Conservation (phyloP, 2,113 vertebrate genomes). For the Turdus rufiventris region DNA sequence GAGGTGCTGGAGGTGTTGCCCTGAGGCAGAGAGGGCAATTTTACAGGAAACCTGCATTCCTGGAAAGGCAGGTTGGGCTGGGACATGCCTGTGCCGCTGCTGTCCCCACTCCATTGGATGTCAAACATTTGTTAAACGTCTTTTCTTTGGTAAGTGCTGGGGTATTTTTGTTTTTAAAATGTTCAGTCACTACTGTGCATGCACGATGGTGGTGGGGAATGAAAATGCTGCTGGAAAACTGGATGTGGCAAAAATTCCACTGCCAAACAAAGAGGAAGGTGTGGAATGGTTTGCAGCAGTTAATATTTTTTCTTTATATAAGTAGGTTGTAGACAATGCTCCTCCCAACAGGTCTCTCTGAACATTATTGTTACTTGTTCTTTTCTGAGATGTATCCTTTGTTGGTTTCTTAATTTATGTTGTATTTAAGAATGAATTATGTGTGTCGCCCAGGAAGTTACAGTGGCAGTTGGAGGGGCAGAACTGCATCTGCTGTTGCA, state of each 20-base stretch:
- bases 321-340: background rate
- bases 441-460: background rate
- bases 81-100: background rate
- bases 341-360: background rate
- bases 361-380: background rate
- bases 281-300: background rate
- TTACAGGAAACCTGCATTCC: slow-evolving; percentile 21
- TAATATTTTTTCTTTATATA: background rate
- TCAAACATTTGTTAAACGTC: background rate
- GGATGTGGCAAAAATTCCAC: background rate
- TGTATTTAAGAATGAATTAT: background rate
- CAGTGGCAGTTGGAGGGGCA: background rate
- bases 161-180: background rate
- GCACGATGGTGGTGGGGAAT: background rate
- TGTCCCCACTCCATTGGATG: background rate
- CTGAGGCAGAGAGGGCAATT: background rate
- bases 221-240: background rate
- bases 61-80: slow-evolving; percentile 38
- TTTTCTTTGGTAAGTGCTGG: slow-evolving; percentile 13
- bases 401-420: background rate
- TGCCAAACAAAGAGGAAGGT: background rate
- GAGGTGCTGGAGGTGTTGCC: slow-evolving; percentile 29
- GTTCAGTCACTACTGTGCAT: rapidly evolving
- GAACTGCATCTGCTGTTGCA: background rate
- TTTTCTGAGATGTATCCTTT: background rate